Percentiles rank a stretch among this genome's conserved stretches.
Evolutionary conservation across 2,113 vertebrate genomes (phyloP).

Genomic region (Synodontis membranacea): DNA sequence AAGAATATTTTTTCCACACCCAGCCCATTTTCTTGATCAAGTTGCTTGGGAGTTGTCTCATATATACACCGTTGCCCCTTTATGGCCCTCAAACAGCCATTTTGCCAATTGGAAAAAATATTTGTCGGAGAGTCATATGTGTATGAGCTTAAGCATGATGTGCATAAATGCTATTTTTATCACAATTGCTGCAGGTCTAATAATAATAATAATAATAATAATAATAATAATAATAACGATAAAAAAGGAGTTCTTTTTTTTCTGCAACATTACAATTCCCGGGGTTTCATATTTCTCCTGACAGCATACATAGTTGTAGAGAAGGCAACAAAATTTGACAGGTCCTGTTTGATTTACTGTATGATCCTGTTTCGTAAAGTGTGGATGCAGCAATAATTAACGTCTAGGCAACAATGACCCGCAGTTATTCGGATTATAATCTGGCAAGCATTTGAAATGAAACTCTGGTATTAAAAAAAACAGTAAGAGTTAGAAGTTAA

Average conservation of each 20-base stretch:
- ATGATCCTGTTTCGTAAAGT: background rate
- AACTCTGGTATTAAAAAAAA: background rate
- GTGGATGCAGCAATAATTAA: slow-evolving; percentile 9
- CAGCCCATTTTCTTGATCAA: slow-evolving; percentile 24
- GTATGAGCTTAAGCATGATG: background rate
- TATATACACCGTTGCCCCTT: slow-evolving; percentile 10
- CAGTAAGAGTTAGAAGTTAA: background rate
- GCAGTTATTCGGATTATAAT: slow-evolving; percentile 13
- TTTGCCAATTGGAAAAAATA: slow-evolving; percentile 38
- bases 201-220: background rate
- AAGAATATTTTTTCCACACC: background rate
- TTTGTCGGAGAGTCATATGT: slow-evolving; percentile 26
- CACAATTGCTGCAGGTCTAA: background rate
- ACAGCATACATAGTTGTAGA: background rate
- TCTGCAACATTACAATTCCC: background rate
- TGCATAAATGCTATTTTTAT: background rate
- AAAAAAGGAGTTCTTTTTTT: background rate
- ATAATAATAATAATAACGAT: background rate
- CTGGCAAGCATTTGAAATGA: slow-evolving; percentile 3
- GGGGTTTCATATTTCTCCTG: background rate
- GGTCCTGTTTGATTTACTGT: slow-evolving; percentile 21
- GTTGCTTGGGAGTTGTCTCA: slow-evolving; percentile 20
- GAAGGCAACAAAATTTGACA: slow-evolving; percentile 5
- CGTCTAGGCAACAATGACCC: background rate
- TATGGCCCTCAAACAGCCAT: slow-evolving; percentile 36